A percentile compares a stretch with the other conserved stretches of the same genome.
Conservation (phyloP, 2,797 vertebrate species). For the Amphiprion clarkii region DNA sequence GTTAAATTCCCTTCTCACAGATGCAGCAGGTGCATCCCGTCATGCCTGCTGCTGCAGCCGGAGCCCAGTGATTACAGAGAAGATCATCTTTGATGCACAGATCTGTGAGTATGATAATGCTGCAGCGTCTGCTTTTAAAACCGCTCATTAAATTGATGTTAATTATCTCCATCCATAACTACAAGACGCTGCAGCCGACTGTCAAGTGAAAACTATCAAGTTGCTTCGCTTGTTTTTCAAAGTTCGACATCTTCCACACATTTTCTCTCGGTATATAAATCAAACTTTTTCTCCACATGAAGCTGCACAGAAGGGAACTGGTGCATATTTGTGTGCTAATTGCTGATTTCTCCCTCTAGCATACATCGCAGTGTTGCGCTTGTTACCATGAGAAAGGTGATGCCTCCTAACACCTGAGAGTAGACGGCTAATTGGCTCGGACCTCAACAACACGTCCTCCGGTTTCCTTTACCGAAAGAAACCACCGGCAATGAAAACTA, state of each 20-base stretch:
- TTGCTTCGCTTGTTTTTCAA: background rate
- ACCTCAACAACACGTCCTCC: conserved; percentile 51
- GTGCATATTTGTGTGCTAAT: conserved; percentile 64
- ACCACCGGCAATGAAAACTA: conserved; percentile 32
- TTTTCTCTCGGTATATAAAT: background rate
- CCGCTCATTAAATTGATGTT: conserved; percentile 4
- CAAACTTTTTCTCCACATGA: conserved; percentile 36
- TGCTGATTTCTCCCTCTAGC: conserved; percentile 49
- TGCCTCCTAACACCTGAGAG: conserved; percentile 42
- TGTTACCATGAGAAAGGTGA: conserved; percentile 60
- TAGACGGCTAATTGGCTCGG: conserved; percentile 63
- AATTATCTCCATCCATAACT: conserved; percentile 25
- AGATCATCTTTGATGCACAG: background rate
- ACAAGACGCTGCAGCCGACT: background rate
- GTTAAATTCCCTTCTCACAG: background rate
- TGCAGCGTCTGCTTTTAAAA: background rate
- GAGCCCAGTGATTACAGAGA: background rate
- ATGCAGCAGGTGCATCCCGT: background rate
- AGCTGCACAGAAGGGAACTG: conserved; percentile 38
- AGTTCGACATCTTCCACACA: background rate
- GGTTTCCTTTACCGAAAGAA: conserved; percentile 50
- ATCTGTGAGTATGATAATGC: background rate
- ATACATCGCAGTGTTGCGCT: conserved; percentile 5
- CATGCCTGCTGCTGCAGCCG: background rate
- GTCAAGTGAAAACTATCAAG: conserved; percentile 16